phyloP scores from a whole-genome alignment of 2,113 vertebrate genomes.

The Hydropotes inermis region DNA sequence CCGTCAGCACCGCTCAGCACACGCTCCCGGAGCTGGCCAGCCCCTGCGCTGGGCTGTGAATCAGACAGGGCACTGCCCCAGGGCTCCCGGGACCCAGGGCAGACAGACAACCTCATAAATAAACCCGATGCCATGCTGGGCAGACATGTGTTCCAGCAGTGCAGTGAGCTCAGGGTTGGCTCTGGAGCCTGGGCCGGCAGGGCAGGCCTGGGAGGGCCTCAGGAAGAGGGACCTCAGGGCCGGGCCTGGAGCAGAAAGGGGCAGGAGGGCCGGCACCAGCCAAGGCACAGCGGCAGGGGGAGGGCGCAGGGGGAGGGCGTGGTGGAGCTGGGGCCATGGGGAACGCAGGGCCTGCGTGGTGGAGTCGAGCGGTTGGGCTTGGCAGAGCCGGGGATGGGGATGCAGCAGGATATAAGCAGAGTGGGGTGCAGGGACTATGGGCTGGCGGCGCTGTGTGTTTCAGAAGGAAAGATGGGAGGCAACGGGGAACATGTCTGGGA shows the following conservation, averaged over 20 bases:
- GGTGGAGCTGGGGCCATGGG: not conserved
- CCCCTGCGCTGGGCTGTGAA: conserved; percentile 22
- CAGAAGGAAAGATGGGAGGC: not conserved
- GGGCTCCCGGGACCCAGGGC: conserved; percentile 18
- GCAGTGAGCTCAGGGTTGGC: conserved; percentile 54
- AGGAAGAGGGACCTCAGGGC: not conserved
- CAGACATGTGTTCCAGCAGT: conserved; percentile 50
- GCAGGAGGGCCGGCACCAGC: not conserved
- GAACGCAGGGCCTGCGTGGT: not conserved
- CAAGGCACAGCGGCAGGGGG: rapidly evolving
- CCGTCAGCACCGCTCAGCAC: not conserved
- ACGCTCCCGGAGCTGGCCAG: conserved; percentile 16
- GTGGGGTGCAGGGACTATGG: not conserved
- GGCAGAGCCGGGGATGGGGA: not conserved
- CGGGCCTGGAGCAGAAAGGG: not conserved
- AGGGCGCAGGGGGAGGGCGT: rapidly evolving
- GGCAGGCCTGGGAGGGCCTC: not conserved
- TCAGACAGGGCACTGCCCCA: conserved; percentile 59
- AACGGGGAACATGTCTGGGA: not conserved
- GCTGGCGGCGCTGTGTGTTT: no score
- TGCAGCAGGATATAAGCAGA: not conserved
- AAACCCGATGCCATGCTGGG: conserved; percentile 47
- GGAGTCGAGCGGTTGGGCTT: rapidly evolving
- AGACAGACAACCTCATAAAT: conserved; percentile 71
- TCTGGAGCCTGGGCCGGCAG: not conserved